These are phyloP conservation scores for Vulpes lagopus DNA, from an alignment of 2,113 vertebrate genomes.

Conservation along the genomic window DNA sequence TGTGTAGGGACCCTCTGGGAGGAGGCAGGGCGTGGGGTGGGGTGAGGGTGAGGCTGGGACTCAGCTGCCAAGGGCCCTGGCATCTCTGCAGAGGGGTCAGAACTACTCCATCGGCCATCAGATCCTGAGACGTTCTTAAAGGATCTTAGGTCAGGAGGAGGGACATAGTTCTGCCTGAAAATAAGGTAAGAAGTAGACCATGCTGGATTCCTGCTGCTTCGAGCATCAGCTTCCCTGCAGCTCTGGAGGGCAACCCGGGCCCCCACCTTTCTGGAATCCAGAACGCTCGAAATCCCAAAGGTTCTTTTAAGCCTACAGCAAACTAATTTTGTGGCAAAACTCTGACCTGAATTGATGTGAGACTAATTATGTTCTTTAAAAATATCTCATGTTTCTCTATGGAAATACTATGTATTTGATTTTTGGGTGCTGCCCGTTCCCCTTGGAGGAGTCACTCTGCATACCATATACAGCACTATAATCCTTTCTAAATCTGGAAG, in stretches of 20 bases:
- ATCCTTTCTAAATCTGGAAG: not conserved
- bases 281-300: constrained; percentile 34
- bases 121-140: fast-evolving
- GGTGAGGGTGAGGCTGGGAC: not conserved
- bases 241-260: not conserved
- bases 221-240: not conserved
- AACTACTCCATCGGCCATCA: not conserved
- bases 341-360: constrained; percentile 76
- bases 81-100: not conserved
- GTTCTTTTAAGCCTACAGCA: constrained; percentile 44
- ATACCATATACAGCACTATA: not conserved
- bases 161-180: not conserved
- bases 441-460: not conserved
- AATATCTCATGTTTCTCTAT: constrained; percentile 57
- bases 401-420: constrained; percentile 22
- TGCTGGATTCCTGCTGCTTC: not conserved
- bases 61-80: not conserved
- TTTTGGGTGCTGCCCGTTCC: not conserved
- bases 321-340: constrained; percentile 67
- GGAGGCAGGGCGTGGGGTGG: not conserved
- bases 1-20: not conserved
- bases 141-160: not conserved
- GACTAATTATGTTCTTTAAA: constrained; percentile 77
- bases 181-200: not conserved
- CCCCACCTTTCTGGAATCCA: not conserved